Evolutionary conservation across 2,888 invertebrate species (phyloP).

Genomic region (Drosophila seclusa): DNA sequence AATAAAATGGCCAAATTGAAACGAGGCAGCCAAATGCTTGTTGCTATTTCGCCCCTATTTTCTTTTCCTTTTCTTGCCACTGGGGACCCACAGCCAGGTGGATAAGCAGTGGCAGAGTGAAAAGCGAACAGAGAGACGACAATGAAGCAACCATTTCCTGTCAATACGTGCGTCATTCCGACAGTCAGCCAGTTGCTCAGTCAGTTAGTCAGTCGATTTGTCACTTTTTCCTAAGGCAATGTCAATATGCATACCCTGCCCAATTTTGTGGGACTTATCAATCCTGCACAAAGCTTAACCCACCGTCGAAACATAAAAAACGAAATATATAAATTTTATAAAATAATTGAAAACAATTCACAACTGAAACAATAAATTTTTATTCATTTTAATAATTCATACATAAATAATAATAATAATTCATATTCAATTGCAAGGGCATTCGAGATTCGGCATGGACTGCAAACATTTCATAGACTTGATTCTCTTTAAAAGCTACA

Average conservation of each 20-base stretch:
- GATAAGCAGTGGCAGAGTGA: conserved; percentile 31
- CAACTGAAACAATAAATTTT: background rate
- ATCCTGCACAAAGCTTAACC: background rate
- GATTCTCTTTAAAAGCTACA: conserved; percentile 30
- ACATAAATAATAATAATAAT: background rate
- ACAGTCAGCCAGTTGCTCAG: conserved; percentile 16
- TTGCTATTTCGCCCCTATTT: conserved; percentile 55
- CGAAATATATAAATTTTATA: background rate
- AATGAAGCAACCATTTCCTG: conserved; percentile 41
- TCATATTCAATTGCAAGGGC: conserved; percentile 6
- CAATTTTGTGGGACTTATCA: conserved; percentile 1
- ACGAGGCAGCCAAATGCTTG: conserved; percentile 58
- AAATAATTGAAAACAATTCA: background rate
- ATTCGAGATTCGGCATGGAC: background rate
- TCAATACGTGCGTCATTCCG: conserved; percentile 47
- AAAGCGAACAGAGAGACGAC: conserved; percentile 34
- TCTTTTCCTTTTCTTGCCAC: conserved; percentile 17
- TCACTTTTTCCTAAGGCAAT: conserved; percentile 43
- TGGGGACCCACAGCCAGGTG: conserved; percentile 50
- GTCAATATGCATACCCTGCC: conserved; percentile 39
- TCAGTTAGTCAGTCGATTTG: conserved; percentile 44
- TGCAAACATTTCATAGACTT: conserved; percentile 1
- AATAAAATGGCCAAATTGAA: conserved; percentile 66
- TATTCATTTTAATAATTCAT: background rate
- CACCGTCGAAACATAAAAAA: background rate